These are phyloP conservation scores for Rhyacophila brunnea DNA, from an alignment of 1,140 invertebrate genomes.

Conservation along the genomic window DNA sequence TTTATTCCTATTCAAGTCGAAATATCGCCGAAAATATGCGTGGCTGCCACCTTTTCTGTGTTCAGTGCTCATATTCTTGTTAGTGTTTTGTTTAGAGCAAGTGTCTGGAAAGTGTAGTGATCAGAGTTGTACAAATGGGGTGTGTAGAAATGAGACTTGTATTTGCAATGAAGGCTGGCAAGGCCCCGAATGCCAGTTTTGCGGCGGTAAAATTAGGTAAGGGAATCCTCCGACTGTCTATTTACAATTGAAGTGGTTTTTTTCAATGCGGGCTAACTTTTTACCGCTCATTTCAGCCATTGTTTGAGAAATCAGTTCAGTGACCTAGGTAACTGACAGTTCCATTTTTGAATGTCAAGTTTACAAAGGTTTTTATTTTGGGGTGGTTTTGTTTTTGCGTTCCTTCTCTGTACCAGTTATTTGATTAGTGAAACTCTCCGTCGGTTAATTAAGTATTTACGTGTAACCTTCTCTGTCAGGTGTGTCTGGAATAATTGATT, in stretches of 20 bases:
- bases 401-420: too few species aligned
- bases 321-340: constrained; percentile 21
- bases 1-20: constrained; percentile 80
- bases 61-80: constrained; percentile 52
- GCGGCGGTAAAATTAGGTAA: constrained; percentile 89
- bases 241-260: neutral
- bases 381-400: too few species aligned
- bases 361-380: constrained; percentile 10
- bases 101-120: constrained; percentile 55
- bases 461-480: too few species aligned
- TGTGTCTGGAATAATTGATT: too few species aligned
- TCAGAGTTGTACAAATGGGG: constrained; percentile 49
- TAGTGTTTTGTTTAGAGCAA: constrained; percentile 52
- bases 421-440: too few species aligned
- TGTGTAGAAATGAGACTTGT: constrained; percentile 82
- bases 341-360: constrained; percentile 28
- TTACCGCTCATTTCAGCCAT: constrained; percentile 10
- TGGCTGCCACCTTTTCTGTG: constrained; percentile 54
- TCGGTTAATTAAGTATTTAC: too few species aligned
- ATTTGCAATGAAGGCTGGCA: constrained; percentile 88
- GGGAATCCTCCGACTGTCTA: constrained; percentile 28
- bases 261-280: neutral
- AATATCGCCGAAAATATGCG: constrained; percentile 72
- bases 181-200: constrained; percentile 82
- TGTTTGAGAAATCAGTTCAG: constrained; percentile 23